phyloP scores from a whole-genome alignment of 2,113 vertebrate genomes.

The Ptychochromis oligacanthus region DNA sequence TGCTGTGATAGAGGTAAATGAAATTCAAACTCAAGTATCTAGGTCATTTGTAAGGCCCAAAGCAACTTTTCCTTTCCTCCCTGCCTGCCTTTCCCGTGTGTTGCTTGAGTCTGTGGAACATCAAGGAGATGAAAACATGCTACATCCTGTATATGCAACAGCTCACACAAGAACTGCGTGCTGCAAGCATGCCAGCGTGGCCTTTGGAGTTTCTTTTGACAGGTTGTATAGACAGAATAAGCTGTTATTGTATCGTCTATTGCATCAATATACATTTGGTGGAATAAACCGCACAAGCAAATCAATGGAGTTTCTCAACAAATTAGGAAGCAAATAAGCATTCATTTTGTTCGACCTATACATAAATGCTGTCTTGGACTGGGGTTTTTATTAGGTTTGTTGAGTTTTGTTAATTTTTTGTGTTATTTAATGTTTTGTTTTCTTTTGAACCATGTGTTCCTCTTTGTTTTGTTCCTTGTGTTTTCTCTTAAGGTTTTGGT shows the following conservation, averaged over 20 bases:
- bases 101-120: constrained; percentile 72
- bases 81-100: constrained; percentile 70
- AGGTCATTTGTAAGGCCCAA: constrained; percentile 78
- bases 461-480: background rate
- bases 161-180: constrained; percentile 48
- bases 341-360: background rate
- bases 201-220: constrained; percentile 56
- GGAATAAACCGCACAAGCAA: background rate
- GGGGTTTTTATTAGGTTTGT: background rate
- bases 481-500: background rate
- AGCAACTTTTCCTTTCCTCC: constrained; percentile 73
- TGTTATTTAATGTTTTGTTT: background rate
- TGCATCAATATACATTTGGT: constrained; percentile 28
- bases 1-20: constrained; percentile 72
- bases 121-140: constrained; percentile 77
- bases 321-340: background rate
- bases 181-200: constrained; percentile 50
- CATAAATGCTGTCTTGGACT: background rate
- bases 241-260: constrained; percentile 43
- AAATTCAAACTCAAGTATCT: constrained; percentile 75
- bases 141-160: constrained; percentile 72
- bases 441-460: background rate
- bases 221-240: constrained; percentile 45
- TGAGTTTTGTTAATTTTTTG: background rate
- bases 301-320: background rate